Evolutionary conservation across 2,888 invertebrate genomes (phyloP).

Genomic region (Maniola hyperantus): DNA sequence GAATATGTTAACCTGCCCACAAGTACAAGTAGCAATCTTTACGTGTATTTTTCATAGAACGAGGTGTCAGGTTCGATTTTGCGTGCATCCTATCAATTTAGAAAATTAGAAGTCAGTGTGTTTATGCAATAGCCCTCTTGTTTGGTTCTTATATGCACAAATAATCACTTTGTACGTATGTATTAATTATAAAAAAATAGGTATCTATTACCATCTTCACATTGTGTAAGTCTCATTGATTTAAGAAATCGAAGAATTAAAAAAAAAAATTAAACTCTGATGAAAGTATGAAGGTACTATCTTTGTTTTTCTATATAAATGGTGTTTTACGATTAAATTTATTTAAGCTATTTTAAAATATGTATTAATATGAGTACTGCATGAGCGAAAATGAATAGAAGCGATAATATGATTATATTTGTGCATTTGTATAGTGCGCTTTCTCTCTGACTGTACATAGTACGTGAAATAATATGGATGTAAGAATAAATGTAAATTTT

Average conservation of each 20-base stretch:
- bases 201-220: not conserved
- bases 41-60: not conserved
- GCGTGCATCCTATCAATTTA: not conserved
- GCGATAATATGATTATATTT: constrained; percentile 56
- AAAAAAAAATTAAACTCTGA: no score
- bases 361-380: not conserved
- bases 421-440: constrained; percentile 74
- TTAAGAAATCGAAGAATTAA: no score
- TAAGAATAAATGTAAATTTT: constrained; percentile 83
- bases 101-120: not conserved
- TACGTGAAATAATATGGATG: constrained; percentile 65
- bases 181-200: not conserved
- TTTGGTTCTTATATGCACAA: not conserved
- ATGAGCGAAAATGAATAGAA: not conserved
- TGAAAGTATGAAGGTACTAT: no score
- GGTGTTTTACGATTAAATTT: not conserved
- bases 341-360: not conserved
- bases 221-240: not conserved
- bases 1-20: not conserved
- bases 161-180: not conserved
- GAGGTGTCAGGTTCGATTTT: not conserved
- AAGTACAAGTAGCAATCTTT: not conserved
- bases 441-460: constrained; percentile 77
- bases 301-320: not conserved
- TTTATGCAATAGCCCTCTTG: not conserved